These are phyloP conservation scores for Agrilus biguttatus DNA, from an alignment of 2,888 invertebrate species.

Conservation along the genomic window DNA sequence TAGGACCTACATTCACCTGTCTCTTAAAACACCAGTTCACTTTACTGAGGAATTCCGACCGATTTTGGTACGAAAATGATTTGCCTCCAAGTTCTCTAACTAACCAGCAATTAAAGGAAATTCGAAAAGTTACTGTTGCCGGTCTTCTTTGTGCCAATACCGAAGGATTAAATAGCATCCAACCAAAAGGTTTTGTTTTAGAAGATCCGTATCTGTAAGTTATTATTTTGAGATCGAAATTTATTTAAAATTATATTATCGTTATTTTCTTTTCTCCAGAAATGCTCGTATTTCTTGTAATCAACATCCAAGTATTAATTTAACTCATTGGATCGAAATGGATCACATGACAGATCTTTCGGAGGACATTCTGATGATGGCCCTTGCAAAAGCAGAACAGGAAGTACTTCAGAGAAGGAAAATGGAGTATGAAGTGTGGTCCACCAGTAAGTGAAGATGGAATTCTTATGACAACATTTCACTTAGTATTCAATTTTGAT, in stretches of 20 bases:
- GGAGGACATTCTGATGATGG: conserved; percentile 56
- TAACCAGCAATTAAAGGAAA: conserved; percentile 62
- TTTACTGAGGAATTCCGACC: conserved; percentile 68
- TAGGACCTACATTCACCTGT: conserved; percentile 84
- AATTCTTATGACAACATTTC: background rate
- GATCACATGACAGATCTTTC: conserved; percentile 51
- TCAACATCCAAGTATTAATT: conserved; percentile 52
- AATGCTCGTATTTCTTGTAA: conserved; percentile 61
- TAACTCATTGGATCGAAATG: conserved; percentile 57
- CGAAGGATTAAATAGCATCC: conserved; percentile 53
- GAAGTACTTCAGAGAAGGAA: conserved; percentile 61
- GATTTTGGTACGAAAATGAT: conserved; percentile 94
- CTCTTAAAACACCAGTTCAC: conserved; percentile 71
- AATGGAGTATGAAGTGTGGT: conserved; percentile 71
- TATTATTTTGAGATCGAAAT: background rate
- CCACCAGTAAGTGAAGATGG: conserved; percentile 40
- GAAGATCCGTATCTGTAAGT: conserved; percentile 75
- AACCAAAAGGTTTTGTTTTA: conserved; percentile 72
- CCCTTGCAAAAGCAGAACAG: conserved; percentile 64
- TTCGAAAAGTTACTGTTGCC: conserved; percentile 65
- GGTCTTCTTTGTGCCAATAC: conserved; percentile 68
- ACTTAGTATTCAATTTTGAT: conserved; percentile 6
- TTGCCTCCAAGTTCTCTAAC: conserved; percentile 74
- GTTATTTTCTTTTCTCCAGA: conserved; percentile 25
- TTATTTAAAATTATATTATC: background rate